Evolutionary conservation across 2,888 invertebrate species (phyloP), one percentile per base, ranked within the genome.

Genomic region (Apantesis nais): DNA sequence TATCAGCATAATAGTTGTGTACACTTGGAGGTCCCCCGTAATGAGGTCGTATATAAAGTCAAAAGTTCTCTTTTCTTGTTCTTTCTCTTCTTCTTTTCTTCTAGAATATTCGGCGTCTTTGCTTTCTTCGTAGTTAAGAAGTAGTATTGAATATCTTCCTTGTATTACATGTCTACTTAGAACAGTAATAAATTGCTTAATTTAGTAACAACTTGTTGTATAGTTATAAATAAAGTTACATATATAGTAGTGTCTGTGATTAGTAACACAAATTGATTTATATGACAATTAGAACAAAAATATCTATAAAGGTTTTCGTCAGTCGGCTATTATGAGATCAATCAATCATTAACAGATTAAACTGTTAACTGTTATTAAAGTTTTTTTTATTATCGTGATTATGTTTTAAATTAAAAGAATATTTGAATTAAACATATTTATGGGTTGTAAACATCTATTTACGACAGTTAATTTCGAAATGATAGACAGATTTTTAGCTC

Each of bases 191-290:
- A 11, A n/a, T 48, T 52, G 29, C 44, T 29, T 52, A 12, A 34
- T 34, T 64, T 64, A 64, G 34, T 31, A 34, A 48, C 11, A 48
- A 16, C 44, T 19, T 19, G 22, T 44, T 34, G 37, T 62, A 70
- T 11, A 34, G 19, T 66, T 25, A 39, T 37, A 62, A 64, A 58
- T 61, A 22, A 65, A 37, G 66, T 66, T 55, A 66, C n/a, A 52
- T 29, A 55, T 2, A 8, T 8, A 19, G 48, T 22, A 19, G 19
- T 71, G 44, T 48, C 34, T 44, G 48, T 63, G 66, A 64, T 60
- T 67, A 67, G 55, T 52, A 48, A 44, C 55, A 58, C 25, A 8
- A n/a, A 55, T 44, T 71, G 44, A 71, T 63, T 67, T 71, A 67
- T n/a, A 31, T n/a, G 34, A 34, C 65, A 31, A n/a, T 52, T 14